These are phyloP conservation scores for Pseudocheirus occidentalis DNA, from an alignment of 2,797 vertebrate genomes.

Conservation along the genomic window DNA sequence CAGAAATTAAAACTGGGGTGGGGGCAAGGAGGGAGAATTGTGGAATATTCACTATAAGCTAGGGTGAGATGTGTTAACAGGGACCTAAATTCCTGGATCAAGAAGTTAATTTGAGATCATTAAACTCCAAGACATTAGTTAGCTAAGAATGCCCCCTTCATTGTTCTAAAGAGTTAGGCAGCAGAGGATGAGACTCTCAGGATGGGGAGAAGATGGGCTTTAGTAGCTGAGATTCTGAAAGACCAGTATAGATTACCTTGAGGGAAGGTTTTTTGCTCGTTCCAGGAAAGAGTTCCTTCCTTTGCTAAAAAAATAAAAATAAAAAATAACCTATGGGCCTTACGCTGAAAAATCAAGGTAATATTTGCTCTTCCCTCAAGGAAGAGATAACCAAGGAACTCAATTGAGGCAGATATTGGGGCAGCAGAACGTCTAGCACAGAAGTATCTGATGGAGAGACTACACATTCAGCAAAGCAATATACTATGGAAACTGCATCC, in stretches of 20 bases:
- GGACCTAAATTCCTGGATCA: too few relatives aligned
- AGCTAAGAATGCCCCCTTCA: too few relatives aligned
- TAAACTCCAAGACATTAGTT: background rate
- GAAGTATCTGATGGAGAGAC: background rate
- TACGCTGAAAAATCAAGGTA: background rate
- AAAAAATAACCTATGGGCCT: background rate
- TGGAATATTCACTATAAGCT: background rate
- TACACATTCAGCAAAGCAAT: background rate
- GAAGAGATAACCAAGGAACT: too few relatives aligned
- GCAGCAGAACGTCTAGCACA: background rate
- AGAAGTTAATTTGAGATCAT: background rate
- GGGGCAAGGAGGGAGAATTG: too few relatives aligned
- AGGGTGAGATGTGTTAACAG: background rate
- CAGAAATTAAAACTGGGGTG: background rate
- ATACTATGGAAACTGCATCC: too few relatives aligned
- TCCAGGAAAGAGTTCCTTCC: background rate
- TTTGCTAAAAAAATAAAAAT: background rate
- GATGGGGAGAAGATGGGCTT: too few relatives aligned
- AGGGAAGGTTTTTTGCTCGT: background rate
- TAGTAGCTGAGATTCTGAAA: background rate
- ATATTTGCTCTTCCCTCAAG: background rate
- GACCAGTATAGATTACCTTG: background rate
- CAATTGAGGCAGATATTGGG: background rate
- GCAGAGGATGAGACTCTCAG: too few relatives aligned
- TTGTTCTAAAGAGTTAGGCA: too few relatives aligned